Base-by-base conservation (phyloP, 2,888 invertebrate genomes). In the Dasypogon diadema region DNA sequence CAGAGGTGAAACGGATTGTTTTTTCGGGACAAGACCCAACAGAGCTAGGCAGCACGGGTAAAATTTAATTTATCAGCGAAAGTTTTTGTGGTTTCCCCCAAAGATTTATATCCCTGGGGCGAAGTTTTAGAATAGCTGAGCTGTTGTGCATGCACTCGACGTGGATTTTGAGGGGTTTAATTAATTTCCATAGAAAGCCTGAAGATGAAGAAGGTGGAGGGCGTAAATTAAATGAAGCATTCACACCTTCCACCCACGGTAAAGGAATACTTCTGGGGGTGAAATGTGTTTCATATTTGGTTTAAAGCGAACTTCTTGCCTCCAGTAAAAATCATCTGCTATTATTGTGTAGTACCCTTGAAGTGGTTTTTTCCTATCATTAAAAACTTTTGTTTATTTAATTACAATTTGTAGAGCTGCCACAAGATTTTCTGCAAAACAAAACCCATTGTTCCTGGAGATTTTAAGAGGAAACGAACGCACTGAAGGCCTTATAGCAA, bases 181-280 rank as follows among this genome's bases (percentile, higher is more conserved):
- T 65, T 65, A 65, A 65, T 48, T 65, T 65, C 65, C 48, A 16
- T 21, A 65, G 24, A 21, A 65, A 65, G 48, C 65, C 65, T 65
- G 65, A 65, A 48, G 48, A 48, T 48, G 34, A 1, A 12, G 10
- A 12, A 12, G 51, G 51, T n/a, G 51, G 51, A 16, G 12, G 18
- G 21, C 1, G 12, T 12, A 51, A 51, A 51, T 51, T 51, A 51
- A 21, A 51, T 51, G 51, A 51, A 18, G 51, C 16, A 51, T 51
- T 51, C 51, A 16, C 51, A 21, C 51, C n/a, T n/a, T n/a, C n/a
- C 18, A 12, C 21, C 14, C 51, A 51, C 51, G 14, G 51, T 30
- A 8, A n/a, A n/a, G n/a, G n/a, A n/a, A n/a, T n/a, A 8, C 30
- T 5, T 5, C 30, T 30, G 4, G 30, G 8, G 8, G 8, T 5